Percentiles rank a stretch among this genome's conserved stretches.
Conservation (phyloP, 2,888 invertebrate species). For the Hydriomena furcata region DNA sequence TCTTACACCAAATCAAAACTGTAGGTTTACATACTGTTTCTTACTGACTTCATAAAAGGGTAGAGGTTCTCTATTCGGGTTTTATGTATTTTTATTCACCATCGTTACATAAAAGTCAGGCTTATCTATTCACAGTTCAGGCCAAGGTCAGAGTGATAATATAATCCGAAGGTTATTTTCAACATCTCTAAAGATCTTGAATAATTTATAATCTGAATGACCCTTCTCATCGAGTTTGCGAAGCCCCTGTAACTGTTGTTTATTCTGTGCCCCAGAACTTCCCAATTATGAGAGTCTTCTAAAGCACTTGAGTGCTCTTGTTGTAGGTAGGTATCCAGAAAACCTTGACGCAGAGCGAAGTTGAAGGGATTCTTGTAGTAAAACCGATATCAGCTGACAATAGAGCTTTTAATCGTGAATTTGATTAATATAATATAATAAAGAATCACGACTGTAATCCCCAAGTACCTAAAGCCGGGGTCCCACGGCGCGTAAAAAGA, state of each 20-base stretch:
- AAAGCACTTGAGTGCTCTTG: conserved; percentile 11
- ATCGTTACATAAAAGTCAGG: no score
- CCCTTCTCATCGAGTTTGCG: conserved; percentile 7
- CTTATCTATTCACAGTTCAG: no score
- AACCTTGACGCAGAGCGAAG: conserved; percentile 9
- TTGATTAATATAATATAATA: no score
- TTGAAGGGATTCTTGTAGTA: conserved; percentile 13
- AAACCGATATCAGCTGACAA: conserved; percentile 8
- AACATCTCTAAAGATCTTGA: conserved; percentile 15
- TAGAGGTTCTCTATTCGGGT: no score
- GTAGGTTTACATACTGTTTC: no score
- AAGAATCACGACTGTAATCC: no score
- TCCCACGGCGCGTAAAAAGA: no score
- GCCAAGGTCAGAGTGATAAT: conserved; percentile 1
- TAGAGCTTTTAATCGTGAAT: neutral
- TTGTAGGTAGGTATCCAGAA: conserved; percentile 18
- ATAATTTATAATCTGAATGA: conserved; percentile 16
- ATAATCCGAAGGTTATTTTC: conserved; percentile 3
- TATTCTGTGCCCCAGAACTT: conserved; percentile 13
- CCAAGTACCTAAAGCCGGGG: no score
- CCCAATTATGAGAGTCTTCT: conserved; percentile 18
- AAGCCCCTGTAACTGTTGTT: neutral
- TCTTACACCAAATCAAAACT: no score
- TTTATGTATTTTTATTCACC: no score
- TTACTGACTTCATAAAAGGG: no score